Evolutionary conservation across 1,140 invertebrate genomes (phyloP), one percentile per base, ranked within the genome.

Genomic region (Sinella curviseta): DNA sequence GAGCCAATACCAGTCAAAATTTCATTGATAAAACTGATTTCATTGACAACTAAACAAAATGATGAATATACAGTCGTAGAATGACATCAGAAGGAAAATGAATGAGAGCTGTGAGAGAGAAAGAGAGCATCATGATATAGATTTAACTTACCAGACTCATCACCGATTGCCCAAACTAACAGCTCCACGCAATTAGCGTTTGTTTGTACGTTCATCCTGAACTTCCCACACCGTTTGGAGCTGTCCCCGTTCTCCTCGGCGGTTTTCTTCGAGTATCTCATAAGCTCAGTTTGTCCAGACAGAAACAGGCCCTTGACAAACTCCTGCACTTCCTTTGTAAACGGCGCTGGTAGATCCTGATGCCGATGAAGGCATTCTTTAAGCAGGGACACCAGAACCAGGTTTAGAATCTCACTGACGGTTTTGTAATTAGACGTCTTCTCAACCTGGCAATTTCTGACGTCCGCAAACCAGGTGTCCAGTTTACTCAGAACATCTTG

Each of bases 121-220:
- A 60, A 17, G 17, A 57, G 34, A 17, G n/a, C 20, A 48, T 48
- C 20, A 48, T 48, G 39, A 20, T 48, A 8, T 20, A 48, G 39
- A 48, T 12, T n/a, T 12, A 77, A 2, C 34, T 88, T 88, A 98
- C 97, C 96, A 84, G 95, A 95, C 89, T 99, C 97, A 88, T 99
- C 97, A 0, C 93, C 92, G 83, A 97, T 96, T 16, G 97, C 95
- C 97, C 97, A 99, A 34, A 99, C 96, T 1, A 99, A 89, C 0
- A 99, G 90, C 87, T 99, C 97, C 0, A 99, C 95, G 87, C 97
- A 99, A 20, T 96, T 95, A 1, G 97, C 96, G 88, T 98, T 98
- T 0, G 96, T 95, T 91, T 97, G 95, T 0, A 99, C 95, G 85
- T 97, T 97, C 34, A 98, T 92, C 88, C 97, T 97, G 85, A 97